These are phyloP conservation scores for Julus scandinavius DNA, from an alignment of 2,888 invertebrate genomes.

Conservation along the genomic window DNA sequence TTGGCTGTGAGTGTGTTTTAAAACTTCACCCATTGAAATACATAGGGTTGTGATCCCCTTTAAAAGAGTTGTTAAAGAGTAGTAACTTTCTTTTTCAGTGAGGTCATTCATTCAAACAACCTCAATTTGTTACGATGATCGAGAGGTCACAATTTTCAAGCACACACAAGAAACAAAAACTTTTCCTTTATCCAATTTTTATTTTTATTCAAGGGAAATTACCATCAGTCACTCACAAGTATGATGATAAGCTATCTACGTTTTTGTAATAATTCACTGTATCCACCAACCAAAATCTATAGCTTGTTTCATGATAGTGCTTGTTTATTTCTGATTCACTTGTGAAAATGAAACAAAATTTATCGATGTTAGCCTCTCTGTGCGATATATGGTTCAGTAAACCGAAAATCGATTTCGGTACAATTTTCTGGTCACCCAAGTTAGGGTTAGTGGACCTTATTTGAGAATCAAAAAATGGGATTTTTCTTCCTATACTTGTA, in stretches of 20 bases:
- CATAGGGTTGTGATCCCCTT: too few species aligned
- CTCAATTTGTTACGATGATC: too few species aligned
- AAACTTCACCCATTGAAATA: too few species aligned
- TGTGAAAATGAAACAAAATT: background rate
- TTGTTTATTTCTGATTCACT: constrained; percentile 8
- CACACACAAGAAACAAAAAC: too few species aligned
- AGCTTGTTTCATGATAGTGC: background rate
- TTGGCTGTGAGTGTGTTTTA: too few species aligned
- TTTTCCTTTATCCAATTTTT: too few species aligned
- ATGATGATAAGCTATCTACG: background rate
- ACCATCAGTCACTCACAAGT: background rate
- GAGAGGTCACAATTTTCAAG: too few species aligned
- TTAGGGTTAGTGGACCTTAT: too few species aligned
- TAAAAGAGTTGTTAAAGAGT: too few species aligned
- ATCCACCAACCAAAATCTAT: background rate
- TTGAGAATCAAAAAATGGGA: background rate
- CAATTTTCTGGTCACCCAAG: background rate
- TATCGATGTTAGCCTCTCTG: background rate
- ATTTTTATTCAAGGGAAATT: background rate
- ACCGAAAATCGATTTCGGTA: constrained; percentile 1
- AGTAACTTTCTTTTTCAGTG: too few species aligned
- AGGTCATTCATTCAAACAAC: too few species aligned
- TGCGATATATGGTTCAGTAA: background rate
- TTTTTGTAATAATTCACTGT: background rate
- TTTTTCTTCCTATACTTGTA: background rate